Base-by-base conservation (phyloP, 2,113 vertebrate genomes). In the Romanogobio albipinnatus region DNA sequence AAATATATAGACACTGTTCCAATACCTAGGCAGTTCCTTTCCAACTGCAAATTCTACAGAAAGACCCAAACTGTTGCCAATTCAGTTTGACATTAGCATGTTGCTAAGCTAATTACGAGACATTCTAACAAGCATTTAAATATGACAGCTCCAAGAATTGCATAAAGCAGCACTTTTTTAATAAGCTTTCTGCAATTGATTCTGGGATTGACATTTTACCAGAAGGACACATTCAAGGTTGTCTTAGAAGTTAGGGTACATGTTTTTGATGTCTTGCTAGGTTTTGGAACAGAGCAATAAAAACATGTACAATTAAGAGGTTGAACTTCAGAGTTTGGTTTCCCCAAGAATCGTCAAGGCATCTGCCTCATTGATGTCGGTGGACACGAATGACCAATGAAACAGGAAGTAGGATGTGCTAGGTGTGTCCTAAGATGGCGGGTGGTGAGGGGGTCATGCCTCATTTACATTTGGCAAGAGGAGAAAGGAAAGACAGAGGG, bases 401-500 rank as follows among this genome's bases (percentile, higher is more conserved):
- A 73, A 29, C 49, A 47, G 43, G 15, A 39, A 19, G 53, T 76
- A 66, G 17, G 70, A 43, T 70, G 83, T 81, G 51, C 24, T n/a
- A 73, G n/a, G 43, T 76, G 64, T 19, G 24, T 43, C 59, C 24
- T 61, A 51, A 39, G 49, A 85, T 64, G 76, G 76, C 87, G 68
- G 88, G 86, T 85, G n/a, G 81, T 82, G 29, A 82, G 45, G 68
- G 83, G 79, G 82, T 85, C 64, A 85, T 85, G 78, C 61, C 84
- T 75, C 78, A 76, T 87, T 87, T 82, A 77, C 85, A 83, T 51
- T 79, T 73, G 33, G 68, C 76, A 81, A 86, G 86, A 89, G 79
- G 66, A 84, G 78, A 85, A 70, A 62, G 45, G 73, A 86, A 87
- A 87, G 89, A 85, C 59, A 83, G 62, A 84, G 82, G 88, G 86